Percentiles rank a stretch among this genome's conserved stretches.
phyloP scores from a whole-genome alignment of 1,140 invertebrate species.

The Cydia amplana region DNA sequence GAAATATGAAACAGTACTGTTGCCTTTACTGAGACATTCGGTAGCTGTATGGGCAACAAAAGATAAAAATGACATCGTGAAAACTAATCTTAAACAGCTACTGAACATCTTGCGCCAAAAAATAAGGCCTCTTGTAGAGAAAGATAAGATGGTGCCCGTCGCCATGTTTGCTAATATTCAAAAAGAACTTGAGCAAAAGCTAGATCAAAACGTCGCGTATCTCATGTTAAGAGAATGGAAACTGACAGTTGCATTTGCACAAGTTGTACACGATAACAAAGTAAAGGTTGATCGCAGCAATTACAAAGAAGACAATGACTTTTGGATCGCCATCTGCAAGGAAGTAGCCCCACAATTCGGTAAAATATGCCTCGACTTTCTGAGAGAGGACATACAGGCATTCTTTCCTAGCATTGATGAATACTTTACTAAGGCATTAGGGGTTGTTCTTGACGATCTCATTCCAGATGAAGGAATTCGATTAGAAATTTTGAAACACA shows the following conservation, averaged over 20 bases:
- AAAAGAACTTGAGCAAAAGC: constrained; percentile 44
- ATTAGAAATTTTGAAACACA: constrained; percentile 38
- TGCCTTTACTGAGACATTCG: constrained; percentile 44
- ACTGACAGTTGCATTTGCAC: constrained; percentile 43
- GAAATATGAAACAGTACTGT: constrained; percentile 49
- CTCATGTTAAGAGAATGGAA: constrained; percentile 52
- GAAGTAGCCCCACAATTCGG: constrained; percentile 44
- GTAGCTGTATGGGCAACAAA: constrained; percentile 42
- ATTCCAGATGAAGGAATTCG: constrained; percentile 7
- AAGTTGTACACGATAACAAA: constrained; percentile 35
- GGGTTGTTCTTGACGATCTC: constrained; percentile 36
- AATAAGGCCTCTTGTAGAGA: constrained; percentile 40
- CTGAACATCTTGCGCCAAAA: constrained; percentile 37
- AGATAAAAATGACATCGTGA: constrained; percentile 30
- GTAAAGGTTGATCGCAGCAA: not conserved
- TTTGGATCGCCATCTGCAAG: constrained; percentile 44
- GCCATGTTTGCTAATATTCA: constrained; percentile 52
- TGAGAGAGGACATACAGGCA: constrained; percentile 50
- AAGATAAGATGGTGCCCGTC: constrained; percentile 46
- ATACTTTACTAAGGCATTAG: constrained; percentile 48
- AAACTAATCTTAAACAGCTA: constrained; percentile 34
- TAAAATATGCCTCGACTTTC: constrained; percentile 42
- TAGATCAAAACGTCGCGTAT: constrained; percentile 52
- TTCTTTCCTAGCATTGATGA: constrained; percentile 54
- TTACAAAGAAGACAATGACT: constrained; percentile 33